phyloP scores from a whole-genome alignment of 1,140 invertebrate species.

The Teleopsis dalmanni region DNA sequence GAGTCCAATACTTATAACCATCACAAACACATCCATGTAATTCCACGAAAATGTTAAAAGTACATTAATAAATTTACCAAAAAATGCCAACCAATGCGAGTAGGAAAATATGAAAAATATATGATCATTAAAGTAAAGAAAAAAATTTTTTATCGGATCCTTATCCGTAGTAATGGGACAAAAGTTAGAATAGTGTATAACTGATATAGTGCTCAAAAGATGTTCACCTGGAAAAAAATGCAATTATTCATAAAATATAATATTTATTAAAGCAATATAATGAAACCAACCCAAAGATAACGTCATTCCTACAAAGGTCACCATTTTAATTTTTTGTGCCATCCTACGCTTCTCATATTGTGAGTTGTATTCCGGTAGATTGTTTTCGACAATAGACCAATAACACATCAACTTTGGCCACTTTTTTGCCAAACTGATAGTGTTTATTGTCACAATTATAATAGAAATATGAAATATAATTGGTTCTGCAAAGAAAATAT shows the following conservation, averaged over 20 bases:
- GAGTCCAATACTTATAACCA: constrained; percentile 39
- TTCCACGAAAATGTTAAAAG: constrained; percentile 38
- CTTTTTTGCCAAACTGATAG: constrained; percentile 26
- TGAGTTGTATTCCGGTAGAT: constrained; percentile 27
- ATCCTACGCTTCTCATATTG: constrained; percentile 27
- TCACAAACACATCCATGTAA: constrained; percentile 42
- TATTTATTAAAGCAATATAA: neutral
- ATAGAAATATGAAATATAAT: constrained; percentile 32
- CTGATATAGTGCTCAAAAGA: constrained; percentile 31
- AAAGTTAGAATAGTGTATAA: constrained; percentile 23
- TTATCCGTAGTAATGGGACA: constrained; percentile 30
- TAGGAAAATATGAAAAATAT: constrained; percentile 29
- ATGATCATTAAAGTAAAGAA: constrained; percentile 28
- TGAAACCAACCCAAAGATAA: constrained; percentile 26
- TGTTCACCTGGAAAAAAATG: constrained; percentile 25
- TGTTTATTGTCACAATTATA: constrained; percentile 18
- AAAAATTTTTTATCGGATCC: constrained; percentile 33
- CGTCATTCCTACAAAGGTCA: constrained; percentile 35
- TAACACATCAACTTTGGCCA: constrained; percentile 37
- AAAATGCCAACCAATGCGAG: constrained; percentile 20
- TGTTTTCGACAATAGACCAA: constrained; percentile 31
- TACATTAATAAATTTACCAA: constrained; percentile 33
- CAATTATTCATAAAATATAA: neutral
- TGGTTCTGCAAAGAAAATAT: constrained; percentile 19
- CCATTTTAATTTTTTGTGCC: constrained; percentile 30